Conservation (phyloP, 2,113 vertebrate genomes). For the Scolopax mira region DNA sequence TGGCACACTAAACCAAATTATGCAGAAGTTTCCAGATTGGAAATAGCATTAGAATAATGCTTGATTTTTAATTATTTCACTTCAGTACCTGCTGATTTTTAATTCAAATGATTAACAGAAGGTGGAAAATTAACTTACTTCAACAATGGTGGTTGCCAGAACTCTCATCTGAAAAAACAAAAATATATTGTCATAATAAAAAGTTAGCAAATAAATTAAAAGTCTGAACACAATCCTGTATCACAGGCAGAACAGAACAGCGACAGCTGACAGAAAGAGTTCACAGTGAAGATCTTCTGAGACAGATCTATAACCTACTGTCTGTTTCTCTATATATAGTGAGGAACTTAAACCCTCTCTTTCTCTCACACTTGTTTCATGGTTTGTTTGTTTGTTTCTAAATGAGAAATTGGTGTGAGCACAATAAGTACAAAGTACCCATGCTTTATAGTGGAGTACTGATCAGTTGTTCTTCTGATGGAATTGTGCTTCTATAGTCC, state of each 20-base stretch:
- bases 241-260: neutral
- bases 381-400: neutral
- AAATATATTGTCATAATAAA: neutral
- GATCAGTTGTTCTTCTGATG: neutral
- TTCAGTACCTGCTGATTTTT: neutral
- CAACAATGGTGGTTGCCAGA: conserved; percentile 50
- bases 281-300: neutral
- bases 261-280: neutral
- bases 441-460: neutral
- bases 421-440: neutral
- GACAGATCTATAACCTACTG: neutral
- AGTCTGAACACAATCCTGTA: neutral
- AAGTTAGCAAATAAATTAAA: neutral
- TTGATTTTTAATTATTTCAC: neutral
- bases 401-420: neutral
- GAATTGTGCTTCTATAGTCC: neutral
- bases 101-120: neutral
- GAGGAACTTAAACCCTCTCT: neutral
- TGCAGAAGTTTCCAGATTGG: neutral
- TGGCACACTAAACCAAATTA: neutral
- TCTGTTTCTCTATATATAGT: neutral
- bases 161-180: conserved; percentile 66
- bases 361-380: neutral
- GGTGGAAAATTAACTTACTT: conserved; percentile 56
- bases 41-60: neutral